Evolutionary conservation across 2,797 vertebrate species (phyloP).

Genomic region (Graptemys geographica): DNA sequence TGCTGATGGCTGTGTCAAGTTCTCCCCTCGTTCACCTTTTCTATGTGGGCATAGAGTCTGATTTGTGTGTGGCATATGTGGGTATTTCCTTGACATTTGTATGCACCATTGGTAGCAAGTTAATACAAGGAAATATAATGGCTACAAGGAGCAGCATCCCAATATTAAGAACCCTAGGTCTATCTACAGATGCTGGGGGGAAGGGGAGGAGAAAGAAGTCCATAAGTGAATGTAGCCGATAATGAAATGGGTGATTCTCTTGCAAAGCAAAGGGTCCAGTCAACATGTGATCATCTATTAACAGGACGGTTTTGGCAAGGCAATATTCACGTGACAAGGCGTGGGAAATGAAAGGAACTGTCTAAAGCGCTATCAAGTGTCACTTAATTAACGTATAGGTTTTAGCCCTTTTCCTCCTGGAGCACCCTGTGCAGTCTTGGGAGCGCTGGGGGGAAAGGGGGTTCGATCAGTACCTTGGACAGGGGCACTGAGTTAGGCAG

Average conservation of each 20-base stretch:
- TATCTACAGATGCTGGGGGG: not conserved
- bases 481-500: conserved; percentile 89
- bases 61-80: conserved; percentile 73
- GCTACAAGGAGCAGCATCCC: not conserved
- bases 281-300: conserved; percentile 93
- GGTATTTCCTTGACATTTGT: conserved; percentile 46
- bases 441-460: conserved; percentile 39
- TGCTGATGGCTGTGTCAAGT: conserved; percentile 52
- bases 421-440: conserved; percentile 47
- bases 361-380: conserved; percentile 88
- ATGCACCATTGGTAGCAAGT: not conserved
- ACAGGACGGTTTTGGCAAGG: conserved; percentile 89
- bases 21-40: conserved; percentile 49
- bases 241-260: conserved; percentile 63
- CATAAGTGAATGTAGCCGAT: conserved; percentile 33
- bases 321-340: conserved; percentile 91
- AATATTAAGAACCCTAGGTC: not conserved
- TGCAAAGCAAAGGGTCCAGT: conserved; percentile 84
- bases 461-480: conserved; percentile 94
- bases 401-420: conserved; percentile 78
- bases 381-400: conserved; percentile 89
- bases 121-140: not conserved
- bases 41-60: conserved; percentile 77
- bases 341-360: conserved; percentile 84
- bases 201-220: conserved; percentile 25